Base-by-base conservation (phyloP, 1,140 invertebrate species). In the Drosophila simulans region DNA sequence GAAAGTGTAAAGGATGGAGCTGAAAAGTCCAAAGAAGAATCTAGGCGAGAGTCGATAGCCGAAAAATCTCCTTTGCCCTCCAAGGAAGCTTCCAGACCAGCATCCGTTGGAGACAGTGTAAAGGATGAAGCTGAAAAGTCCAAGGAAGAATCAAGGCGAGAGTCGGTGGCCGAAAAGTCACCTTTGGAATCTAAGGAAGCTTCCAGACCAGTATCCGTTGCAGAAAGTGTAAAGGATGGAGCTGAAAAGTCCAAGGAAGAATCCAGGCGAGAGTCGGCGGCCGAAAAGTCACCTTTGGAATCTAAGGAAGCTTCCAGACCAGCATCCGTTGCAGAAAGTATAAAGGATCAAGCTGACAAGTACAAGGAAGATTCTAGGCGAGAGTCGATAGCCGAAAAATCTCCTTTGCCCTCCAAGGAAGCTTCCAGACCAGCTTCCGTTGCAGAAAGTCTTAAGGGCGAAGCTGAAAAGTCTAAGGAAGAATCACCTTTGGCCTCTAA, bases 221-320 rank as follows among this genome's bases (percentile, higher is more conserved):
- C 10, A 2, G 69, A 49, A 49, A 56, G 43, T 13, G 13, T 53
- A 4, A 64, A 68, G 25, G 58, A 52, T 12, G 74, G 59, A 5
- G 40, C 37, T 5, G 57, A 62, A 0, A 70, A 58, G n/a, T 57
- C 42, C 0, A 51, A 51, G n/a, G 48, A 51, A 7, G 12, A 5
- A 10, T 34, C 48, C 5, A 13, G 48, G 2, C 25, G 5, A 4
- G 34, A 35, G 15, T 89, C 84, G 0, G 17, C 52, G 0, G 60
- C 51, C 11, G 75, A 66, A 10, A 4, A 53, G 17, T 8, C 31
- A 3, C 8, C 31, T 10, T 10, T 31, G 31, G 17, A 31, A 0
- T 78, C 77, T 1, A 69, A 60, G 22, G 74, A 64, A 39, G 43
- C 49, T 1, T 77, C 79, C 0, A 39, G 80, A 10, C 80, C 80